phyloP scores from a whole-genome alignment of 2,888 invertebrate species.

The Folsomia manolachei region DNA sequence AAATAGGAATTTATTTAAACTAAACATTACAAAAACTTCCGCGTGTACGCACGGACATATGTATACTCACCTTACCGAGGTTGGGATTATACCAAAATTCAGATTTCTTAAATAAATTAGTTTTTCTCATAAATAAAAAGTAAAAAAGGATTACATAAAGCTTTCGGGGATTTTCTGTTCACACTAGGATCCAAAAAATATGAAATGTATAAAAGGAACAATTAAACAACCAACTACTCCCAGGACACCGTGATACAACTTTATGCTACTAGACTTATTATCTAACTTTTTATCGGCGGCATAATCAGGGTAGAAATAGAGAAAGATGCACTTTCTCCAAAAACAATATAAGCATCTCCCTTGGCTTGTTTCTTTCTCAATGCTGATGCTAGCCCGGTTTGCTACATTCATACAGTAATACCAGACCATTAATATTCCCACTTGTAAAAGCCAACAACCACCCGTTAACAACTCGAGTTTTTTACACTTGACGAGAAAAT shows the following conservation, averaged over 20 bases:
- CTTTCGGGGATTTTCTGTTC: neutral
- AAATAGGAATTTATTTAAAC: too few species aligned
- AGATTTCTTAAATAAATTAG: too few species aligned
- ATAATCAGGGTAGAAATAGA: too few species aligned
- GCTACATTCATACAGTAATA: neutral
- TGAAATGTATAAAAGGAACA: neutral
- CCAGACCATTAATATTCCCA: slow-evolving; percentile 12
- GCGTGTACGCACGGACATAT: too few species aligned
- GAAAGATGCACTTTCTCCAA: neutral
- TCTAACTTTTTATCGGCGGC: neutral
- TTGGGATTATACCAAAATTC: too few species aligned
- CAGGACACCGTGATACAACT: neutral
- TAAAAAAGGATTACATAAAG: neutral
- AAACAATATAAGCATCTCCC: neutral
- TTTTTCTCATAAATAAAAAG: too few species aligned
- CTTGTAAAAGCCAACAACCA: neutral
- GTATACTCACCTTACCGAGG: too few species aligned
- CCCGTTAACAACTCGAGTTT: slow-evolving; percentile 5
- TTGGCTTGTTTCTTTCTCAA: neutral
- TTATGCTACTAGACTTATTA: neutral
- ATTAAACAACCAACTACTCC: neutral
- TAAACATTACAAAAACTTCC: too few species aligned
- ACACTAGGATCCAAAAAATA: neutral
- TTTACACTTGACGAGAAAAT: slow-evolving; percentile 10
- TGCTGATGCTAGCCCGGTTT: too few species aligned